These are phyloP conservation scores for Papio anubis DNA, from an alignment of 2,113 vertebrate genomes.

Conservation along the genomic window DNA sequence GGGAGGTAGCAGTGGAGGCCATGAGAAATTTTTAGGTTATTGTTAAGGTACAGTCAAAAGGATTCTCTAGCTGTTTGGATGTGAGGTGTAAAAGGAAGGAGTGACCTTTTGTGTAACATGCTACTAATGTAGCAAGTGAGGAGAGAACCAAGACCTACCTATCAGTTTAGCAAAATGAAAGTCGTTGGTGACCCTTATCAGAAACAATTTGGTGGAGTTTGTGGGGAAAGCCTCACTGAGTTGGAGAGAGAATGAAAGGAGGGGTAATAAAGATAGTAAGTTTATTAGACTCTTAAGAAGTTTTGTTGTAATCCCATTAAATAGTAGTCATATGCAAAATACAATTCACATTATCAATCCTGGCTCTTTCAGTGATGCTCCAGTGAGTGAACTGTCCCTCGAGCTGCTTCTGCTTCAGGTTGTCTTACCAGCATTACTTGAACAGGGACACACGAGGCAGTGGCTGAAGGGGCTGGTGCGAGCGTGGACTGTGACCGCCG, in stretches of 20 bases:
- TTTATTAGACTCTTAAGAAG: background rate
- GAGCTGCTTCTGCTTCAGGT: slow-evolving; percentile 98
- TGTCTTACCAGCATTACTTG: slow-evolving; percentile 97
- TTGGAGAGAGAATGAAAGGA: background rate
- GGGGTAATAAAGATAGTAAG: background rate
- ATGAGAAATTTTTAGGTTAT: background rate
- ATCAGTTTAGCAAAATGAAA: accelerated
- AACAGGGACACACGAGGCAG: slow-evolving; percentile 98
- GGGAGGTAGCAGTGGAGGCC: background rate
- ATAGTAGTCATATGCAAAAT: background rate
- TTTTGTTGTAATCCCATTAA: background rate
- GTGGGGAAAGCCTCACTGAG: background rate
- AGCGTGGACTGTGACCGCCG: slow-evolving; percentile 97
- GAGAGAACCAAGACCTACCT: background rate
- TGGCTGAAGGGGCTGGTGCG: slow-evolving; percentile 98
- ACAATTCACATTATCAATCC: background rate
- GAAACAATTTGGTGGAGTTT: background rate
- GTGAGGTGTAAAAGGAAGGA: background rate
- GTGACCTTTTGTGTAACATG: background rate
- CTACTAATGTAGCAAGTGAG: background rate
- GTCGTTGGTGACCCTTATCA: background rate
- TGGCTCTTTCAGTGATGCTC: slow-evolving; percentile 91
- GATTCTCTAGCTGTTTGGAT: background rate
- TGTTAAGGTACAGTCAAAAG: background rate
- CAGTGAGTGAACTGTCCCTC: slow-evolving; percentile 97